Base-by-base conservation (phyloP, 2,797 vertebrate species). In the Cyclopterus lumpus region DNA sequence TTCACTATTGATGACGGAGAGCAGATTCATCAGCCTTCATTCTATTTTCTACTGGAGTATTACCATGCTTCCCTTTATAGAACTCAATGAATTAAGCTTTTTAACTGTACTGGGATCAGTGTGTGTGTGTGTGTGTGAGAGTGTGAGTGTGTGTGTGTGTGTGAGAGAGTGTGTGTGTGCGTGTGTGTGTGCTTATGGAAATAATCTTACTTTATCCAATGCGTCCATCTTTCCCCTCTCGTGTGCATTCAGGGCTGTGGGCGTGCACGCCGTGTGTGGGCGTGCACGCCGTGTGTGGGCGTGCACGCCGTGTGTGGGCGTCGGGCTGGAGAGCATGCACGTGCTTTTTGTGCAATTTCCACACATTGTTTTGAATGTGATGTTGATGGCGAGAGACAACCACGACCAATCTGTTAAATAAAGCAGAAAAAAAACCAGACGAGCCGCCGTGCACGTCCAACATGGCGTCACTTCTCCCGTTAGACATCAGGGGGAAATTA, bases 331-430 rank as follows among this genome's bases (percentile, higher is more conserved):
- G 48, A 40, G 53, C 0, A 80, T 48, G 15, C 16, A 1, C 16
- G 42, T 44, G 42, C 42, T 7, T 44, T 44, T 16, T 44, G 15
- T 44, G 59, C 64, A 62, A 72, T 75, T 76, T 75, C 44, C 49
- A 9, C 44, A 26, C 26, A 60, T 73, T 75, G 61, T 64, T 67
- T 59, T 75, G 64, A n/a, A 75, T 83, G 46, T 71, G 24, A 15
- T 40, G 61, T 55, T 86, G 74, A 89, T 76, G 51, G 42, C 26
- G 22, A 60, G 26, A 72, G 69, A 83, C 67, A 85, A 72, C 16
- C 70, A 28, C 58, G 26, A 58, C 38, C 48, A 72, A 75, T 75
- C 62, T 3, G 49, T 18, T 55, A 59, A 79, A 81, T 65, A 53
- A 62, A 32, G 46, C 57, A 5, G 63, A 57, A 73, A 87, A 79